Evolutionary conservation across 2,797 vertebrate species (phyloP), one percentile per base, ranked within the genome.

Genomic region (Myoxocephalus aenaeus): DNA sequence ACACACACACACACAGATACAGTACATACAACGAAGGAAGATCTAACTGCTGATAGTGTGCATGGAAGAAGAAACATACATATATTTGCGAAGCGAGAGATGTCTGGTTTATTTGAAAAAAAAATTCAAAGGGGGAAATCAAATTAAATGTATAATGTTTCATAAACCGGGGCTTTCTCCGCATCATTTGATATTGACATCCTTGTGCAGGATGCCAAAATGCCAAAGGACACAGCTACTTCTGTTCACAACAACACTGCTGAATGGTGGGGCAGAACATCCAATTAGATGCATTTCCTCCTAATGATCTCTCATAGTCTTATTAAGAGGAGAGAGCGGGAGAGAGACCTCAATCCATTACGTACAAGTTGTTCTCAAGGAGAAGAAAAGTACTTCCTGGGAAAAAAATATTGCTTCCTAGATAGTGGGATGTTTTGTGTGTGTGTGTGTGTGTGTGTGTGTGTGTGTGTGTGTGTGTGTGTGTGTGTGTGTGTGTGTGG

Each of bases 231-330:
- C 82, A 93, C 78, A 90, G 72, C 72, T 48, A 48, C 75, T 69
- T 89, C 81, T 94, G 90, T 94, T 93, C 86, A 75, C 74, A 80
- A 59, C 81, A 88, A 46, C 65, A 27, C 73, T 73, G 75, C 79
- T 87, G 88, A 90, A 77, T 89, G 87, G 93, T 89, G 81, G 75
- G 71, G 72, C 73, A 88, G 85, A 91, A 94, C 91, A 93, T 92
- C 89, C 56, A 92, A 94, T 94, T 94, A 90, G 77, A 86, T 87
- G 78, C 92, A 94, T 94, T 95, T 95, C 92, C 94, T 93, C 88
- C 88, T 79, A 86, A 91, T 90, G 85, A 93, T 82, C 59, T 91
- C 84, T 82, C 83, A 82, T 84, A 82, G 82, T 86, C 85, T 90
- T 87, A 84, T 85, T 92, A 85, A 77, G 77, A 75, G 32, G 22